A percentile compares a stretch with the other conserved stretches of the same genome.
Evolutionary conservation across 2,797 vertebrate genomes (phyloP).

Genomic region (Halcyon leucocephala): DNA sequence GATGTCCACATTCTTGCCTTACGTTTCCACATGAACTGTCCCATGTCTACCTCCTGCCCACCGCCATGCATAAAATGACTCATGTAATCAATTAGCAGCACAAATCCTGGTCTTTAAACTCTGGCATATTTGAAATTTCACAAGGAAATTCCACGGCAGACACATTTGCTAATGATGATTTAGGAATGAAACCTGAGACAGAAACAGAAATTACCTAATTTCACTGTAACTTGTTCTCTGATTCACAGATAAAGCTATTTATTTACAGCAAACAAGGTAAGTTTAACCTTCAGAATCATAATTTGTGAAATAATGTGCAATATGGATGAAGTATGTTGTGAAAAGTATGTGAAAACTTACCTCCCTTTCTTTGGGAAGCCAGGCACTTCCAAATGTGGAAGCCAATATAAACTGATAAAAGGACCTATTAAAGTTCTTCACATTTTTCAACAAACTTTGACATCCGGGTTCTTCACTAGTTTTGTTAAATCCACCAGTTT

Average conservation of each 20-base stretch:
- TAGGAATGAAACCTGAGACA: background rate
- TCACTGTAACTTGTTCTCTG: background rate
- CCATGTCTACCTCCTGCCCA: background rate
- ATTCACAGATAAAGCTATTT: background rate
- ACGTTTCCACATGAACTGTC: background rate
- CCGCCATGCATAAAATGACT: background rate
- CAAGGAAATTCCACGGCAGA: background rate
- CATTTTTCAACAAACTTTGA: background rate
- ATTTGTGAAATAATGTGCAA: background rate
- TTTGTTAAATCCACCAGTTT: background rate
- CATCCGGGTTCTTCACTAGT: background rate
- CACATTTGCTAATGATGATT: background rate
- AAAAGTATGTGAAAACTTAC: background rate
- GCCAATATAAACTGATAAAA: background rate
- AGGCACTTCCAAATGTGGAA: background rate
- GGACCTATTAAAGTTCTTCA: background rate
- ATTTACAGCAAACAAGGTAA: background rate
- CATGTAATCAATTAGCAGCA: background rate
- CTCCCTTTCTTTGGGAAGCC: background rate
- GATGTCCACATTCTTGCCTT: background rate
- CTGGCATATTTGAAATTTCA: background rate
- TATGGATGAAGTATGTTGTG: too few species aligned
- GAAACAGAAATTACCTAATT: background rate
- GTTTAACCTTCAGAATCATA: background rate
- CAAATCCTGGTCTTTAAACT: background rate